Evolutionary conservation across 2,888 invertebrate genomes (phyloP), one percentile per base, ranked within the genome.

Genomic region (Polietes domitor): DNA sequence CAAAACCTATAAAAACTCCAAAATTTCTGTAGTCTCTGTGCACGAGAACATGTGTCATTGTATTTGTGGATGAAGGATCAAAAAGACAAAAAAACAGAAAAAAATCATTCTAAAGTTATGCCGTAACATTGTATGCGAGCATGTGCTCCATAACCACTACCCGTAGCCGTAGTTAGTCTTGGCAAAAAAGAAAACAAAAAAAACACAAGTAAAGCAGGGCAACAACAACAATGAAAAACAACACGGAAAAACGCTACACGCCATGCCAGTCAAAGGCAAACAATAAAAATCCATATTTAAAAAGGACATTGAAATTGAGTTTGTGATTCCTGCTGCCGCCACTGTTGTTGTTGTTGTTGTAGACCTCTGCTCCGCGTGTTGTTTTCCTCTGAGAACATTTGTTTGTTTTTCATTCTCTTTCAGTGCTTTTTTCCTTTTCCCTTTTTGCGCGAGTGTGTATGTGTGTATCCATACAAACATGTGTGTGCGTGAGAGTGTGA

Each of bases 271-370:
- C 63, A 75, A 15, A 21, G 17, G n/a, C 12, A n/a, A 15, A 61
- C 71, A 65, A 41, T 55, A 65, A 55, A 77, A 61, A 37, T 41
- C 68, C 47, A 58, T 72, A 28, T 61, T 17, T 65, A 43, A 79
- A 79, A 73, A 73, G 72, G 79, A 79, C 79, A 79, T 79, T 79
- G 73, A 79, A 79, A 73, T 55, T 2, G 17, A 28, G 61, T 24
- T 24, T 58, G 58, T 26, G 32, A 24, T 24, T 55, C 55, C 15
- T 24, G 28, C 17, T 4, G 61, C 10, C 15, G n/a, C 7, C n/a
- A 61, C 12, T 47, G 47, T 47, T 47, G 47, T n/a, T 47, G 26
- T 24, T 0, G 26, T 19, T 21, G 50, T 50, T 19, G 50, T 50
- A 53, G 21, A 6, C 24, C 53, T 6, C 9, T 2, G 0, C 21